These are phyloP conservation scores for Diloba caeruleocephala DNA, from an alignment of 2,888 invertebrate genomes.

Conservation along the genomic window DNA sequence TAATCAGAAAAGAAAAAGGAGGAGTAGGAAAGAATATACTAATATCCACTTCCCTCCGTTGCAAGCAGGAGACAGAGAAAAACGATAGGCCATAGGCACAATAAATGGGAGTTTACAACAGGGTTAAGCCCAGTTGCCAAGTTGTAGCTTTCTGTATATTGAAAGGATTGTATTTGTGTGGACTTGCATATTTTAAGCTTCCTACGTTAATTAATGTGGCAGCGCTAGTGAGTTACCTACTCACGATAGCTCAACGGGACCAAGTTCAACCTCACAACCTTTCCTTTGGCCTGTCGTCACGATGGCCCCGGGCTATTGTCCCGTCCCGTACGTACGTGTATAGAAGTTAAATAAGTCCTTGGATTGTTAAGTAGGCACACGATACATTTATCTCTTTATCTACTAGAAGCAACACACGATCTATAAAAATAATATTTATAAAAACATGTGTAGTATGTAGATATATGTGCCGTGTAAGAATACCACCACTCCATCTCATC, in stretches of 20 bases:
- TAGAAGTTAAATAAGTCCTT: conserved; percentile 10
- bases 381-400: neutral
- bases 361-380: conserved; percentile 14
- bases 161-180: conserved; percentile 1
- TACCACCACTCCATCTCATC: too few relatives aligned
- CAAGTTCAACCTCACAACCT: conserved; percentile 42
- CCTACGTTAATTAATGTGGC: conserved; percentile 9
- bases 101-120: too few relatives aligned
- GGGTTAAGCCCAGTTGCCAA: too few relatives aligned
- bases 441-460: too few relatives aligned
- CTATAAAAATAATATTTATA: neutral
- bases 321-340: conserved; percentile 6
- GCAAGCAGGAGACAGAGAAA: too few relatives aligned
- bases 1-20: too few relatives aligned
- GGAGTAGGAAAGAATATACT: too few relatives aligned
- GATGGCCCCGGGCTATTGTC: conserved; percentile 25
- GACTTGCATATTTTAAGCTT: conserved; percentile 5
- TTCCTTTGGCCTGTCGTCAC: conserved; percentile 31
- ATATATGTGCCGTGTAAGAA: too few relatives aligned
- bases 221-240: conserved; percentile 25
- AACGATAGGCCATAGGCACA: too few relatives aligned
- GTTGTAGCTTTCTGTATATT: too few relatives aligned
- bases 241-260: conserved; percentile 38
- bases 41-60: too few relatives aligned
- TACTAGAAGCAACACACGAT: neutral